Evolutionary conservation across 2,888 invertebrate species (phyloP), one percentile per base, ranked within the genome.

Genomic region (Bruchidius siliquastri): DNA sequence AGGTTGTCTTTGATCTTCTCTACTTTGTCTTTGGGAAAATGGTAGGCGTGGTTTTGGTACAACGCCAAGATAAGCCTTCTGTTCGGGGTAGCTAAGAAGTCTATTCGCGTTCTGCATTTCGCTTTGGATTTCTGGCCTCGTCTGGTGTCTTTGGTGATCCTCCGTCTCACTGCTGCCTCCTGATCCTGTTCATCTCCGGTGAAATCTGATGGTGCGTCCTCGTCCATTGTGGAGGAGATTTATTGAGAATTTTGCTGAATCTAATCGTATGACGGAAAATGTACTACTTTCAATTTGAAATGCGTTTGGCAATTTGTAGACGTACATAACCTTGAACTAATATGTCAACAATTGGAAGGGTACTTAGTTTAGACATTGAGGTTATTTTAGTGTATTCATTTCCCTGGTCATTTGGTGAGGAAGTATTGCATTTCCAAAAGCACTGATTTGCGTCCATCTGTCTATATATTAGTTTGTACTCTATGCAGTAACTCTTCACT

Each of bases 1-100:
- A 91, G 81, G 0, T 88, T 87, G 67, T 88, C 88, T 79, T 89
- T 89, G 74, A 91, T 87, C 78, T 88, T 88, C 76, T 89, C 88
- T 26, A 88, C 84, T 67, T 88, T 84, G 0, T 88, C 88, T 0
- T 86, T 86, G 0, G 89, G 88, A 66, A 91, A 82, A 21, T 87
- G 81, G 22, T 84, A 83, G 22, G 88, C 88, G 78, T 89, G 89
- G 74, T 88, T 88, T 75, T 89, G 88, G 88, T 89, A 90, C 2
- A 90, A 83, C 1, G 87, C 87, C 13, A 89, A 87, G 67, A 90
- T 84, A 0, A 88, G 85, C 18, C 90, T 85, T 26, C 88, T 85
- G 18, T 85, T 87, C 0, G 90, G 90, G 3, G 88, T 86, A 0
- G 90, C 88, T 0, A 90, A 82, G 85, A 88, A 86, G 73, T 90